Evolutionary conservation across 1,140 invertebrate genomes (phyloP), one percentile per base, ranked within the genome.

Genomic region (Ridgeia piscesae): DNA sequence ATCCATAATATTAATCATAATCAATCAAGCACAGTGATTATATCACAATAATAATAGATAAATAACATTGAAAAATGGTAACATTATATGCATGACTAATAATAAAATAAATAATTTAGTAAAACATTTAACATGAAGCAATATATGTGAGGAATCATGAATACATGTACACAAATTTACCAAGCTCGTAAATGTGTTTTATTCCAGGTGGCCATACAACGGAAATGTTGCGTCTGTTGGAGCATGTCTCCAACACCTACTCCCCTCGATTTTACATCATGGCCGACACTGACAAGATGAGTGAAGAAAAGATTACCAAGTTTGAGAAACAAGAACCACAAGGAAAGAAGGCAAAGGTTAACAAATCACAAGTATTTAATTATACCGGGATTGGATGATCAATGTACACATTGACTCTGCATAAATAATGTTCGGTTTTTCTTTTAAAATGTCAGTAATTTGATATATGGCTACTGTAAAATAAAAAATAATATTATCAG

Each of bases 141-240:
- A 8, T 21, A 8, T 50, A 50, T 8, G 21, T 50, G 48, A 50
- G 48, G 8, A n/a, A 8, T 11, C 48, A 50, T 8, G 21, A 77
- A 77, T 17, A 77, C 27, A 17, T 77, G 58, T 21, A 77, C 14
- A 77, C 58, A 77, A 77, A 77, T 77, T 17, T 77, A 77, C 42
- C 4, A 77, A 21, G 17, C 0, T 77, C 27, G 6, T 77, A 21
- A 77, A 77, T 77, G 14, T 77, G 58, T 77, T 77, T 77, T 77
- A 77, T 35, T 92, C 92, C 93, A 93, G 97, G 97, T 92, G 98
- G 98, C 21, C 98, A 99, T 95, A 99, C 98, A 4, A 97, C 97
- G 42, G 98, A 99, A 96, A 98, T 99, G 97, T 94, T 99, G 89
- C 96, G 97, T 93, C 96, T 99, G 35, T 95, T 98, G 35, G 96